Evolutionary conservation across 2,113 vertebrate species (phyloP).

Genomic region (Pampusana beccarii): DNA sequence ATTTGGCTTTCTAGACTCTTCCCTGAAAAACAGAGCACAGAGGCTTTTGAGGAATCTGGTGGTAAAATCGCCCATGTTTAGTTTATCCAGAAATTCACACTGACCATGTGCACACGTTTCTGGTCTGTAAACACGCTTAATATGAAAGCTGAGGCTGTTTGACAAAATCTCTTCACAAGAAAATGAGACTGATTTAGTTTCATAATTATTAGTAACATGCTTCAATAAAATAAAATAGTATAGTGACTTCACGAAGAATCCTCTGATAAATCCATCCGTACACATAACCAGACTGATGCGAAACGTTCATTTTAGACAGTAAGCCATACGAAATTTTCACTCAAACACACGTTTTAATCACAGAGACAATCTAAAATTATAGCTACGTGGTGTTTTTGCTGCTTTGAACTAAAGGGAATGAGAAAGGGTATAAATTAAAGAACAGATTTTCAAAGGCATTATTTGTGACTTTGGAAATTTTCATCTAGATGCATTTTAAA

Average conservation of each 20-base stretch:
- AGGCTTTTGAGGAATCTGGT: background rate
- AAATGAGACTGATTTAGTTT: background rate
- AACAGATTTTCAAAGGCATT: background rate
- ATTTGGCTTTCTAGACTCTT: background rate
- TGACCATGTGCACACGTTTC: background rate
- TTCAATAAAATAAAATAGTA: background rate
- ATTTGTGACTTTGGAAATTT: background rate
- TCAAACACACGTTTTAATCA: background rate
- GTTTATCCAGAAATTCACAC: slow-evolving; percentile 25
- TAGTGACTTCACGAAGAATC: background rate
- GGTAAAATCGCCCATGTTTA: slow-evolving; percentile 7
- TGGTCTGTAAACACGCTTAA: slow-evolving; percentile 24
- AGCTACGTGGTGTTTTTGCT: background rate
- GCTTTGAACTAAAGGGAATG: background rate
- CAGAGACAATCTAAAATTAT: background rate
- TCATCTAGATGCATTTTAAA: background rate
- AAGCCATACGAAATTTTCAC: background rate
- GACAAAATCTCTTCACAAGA: background rate
- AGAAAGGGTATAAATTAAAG: background rate
- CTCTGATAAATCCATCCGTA: background rate
- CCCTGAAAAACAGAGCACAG: background rate
- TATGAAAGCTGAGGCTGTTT: background rate
- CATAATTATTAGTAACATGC: background rate
- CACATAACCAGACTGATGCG: background rate
- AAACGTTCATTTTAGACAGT: background rate